Conservation (phyloP, 1,140 invertebrate species). For the Carcinoscorpius rotundicauda region DNA sequence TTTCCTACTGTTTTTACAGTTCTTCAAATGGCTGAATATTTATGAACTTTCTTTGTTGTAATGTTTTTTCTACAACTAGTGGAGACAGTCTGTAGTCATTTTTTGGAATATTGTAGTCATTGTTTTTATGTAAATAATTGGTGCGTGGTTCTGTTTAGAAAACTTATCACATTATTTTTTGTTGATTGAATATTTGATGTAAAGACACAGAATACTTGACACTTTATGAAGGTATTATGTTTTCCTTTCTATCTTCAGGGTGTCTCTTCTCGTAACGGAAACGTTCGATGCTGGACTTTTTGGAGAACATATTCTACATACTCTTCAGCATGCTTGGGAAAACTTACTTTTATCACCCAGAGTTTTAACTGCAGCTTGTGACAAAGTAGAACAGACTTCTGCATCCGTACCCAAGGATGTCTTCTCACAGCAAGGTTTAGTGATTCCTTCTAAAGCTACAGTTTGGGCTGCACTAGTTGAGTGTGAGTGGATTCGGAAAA, state of each 20-base stretch:
- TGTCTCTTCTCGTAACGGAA: constrained; percentile 55
- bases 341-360: constrained; percentile 36
- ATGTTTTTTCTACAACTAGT: no score
- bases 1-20: no score
- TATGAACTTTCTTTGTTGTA: no score
- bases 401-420: neutral
- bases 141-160: no score
- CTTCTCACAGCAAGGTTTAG: constrained; percentile 29
- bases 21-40: no score
- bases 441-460: constrained; percentile 48
- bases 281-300: constrained; percentile 64
- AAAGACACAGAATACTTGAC: no score
- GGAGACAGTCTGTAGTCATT: no score
- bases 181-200: no score
- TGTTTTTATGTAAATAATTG: no score
- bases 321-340: constrained; percentile 52
- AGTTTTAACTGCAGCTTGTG: neutral
- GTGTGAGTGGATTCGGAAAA: constrained; percentile 34
- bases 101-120: no score
- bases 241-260: constrained; percentile 33
- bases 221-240: neutral
- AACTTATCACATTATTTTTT: no score
- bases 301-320: constrained; percentile 54
- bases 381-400: neutral
- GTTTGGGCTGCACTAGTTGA: constrained; percentile 48